Percentiles rank a stretch among this genome's conserved stretches.
Evolutionary conservation across 1,140 invertebrate species (phyloP).

Genomic region (Neuroterus valhalla): DNA sequence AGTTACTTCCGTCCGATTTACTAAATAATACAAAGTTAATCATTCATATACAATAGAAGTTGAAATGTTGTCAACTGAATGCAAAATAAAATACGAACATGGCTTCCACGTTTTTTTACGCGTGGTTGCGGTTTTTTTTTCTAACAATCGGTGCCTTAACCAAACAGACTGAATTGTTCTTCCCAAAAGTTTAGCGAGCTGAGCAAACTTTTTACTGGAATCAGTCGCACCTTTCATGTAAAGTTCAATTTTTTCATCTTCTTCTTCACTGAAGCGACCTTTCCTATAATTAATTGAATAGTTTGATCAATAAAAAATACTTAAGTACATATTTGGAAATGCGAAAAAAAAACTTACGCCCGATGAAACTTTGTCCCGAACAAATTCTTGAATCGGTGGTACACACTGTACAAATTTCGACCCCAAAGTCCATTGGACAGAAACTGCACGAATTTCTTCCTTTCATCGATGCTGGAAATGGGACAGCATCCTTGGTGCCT

Average conservation of each 20-base stretch:
- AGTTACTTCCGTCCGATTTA: conserved; percentile 10
- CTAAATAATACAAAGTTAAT: conserved; percentile 26
- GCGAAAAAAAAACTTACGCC: neutral
- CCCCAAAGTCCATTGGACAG: conserved; percentile 64
- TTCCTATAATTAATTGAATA: conserved; percentile 13
- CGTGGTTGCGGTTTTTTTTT: conserved; percentile 9
- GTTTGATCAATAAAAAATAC: neutral
- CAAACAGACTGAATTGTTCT: conserved; percentile 49
- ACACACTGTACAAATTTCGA: conserved; percentile 63
- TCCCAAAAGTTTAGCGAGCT: conserved; percentile 48
- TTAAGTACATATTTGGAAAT: neutral
- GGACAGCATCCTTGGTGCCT: conserved; percentile 44
- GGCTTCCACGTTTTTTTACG: neutral
- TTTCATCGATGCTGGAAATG: conserved; percentile 48
- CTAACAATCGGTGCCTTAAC: conserved; percentile 43
- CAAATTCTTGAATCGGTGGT: conserved; percentile 61
- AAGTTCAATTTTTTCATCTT: conserved; percentile 54
- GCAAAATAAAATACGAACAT: conserved; percentile 17
- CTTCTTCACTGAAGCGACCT: conserved; percentile 43
- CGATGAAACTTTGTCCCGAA: conserved; percentile 26
- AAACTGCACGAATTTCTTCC: conserved; percentile 66
- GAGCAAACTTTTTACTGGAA: conserved; percentile 29
- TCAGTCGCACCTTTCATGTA: conserved; percentile 32
- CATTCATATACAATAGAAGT: neutral
- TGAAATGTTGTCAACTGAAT: neutral